These are phyloP conservation scores for Globodera rostochiensis DNA, from an alignment of 1,140 invertebrate genomes.

Conservation along the genomic window DNA sequence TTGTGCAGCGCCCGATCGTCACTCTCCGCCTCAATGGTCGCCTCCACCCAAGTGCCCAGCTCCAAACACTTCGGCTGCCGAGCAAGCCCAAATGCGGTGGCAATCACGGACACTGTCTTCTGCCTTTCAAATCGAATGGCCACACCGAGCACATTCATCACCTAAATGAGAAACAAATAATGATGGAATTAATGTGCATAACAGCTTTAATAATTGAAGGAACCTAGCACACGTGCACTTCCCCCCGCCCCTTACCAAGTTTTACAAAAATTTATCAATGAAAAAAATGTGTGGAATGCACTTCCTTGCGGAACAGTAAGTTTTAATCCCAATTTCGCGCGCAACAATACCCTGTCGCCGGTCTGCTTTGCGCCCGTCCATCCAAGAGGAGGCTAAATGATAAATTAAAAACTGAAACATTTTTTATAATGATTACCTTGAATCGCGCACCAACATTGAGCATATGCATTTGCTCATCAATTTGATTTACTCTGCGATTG, in stretches of 20 bases:
- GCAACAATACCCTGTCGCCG: neutral
- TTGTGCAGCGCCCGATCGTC: constrained; percentile 3
- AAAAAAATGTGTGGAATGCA: too few species aligned
- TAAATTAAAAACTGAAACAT: too few species aligned
- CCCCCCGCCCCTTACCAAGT: too few species aligned
- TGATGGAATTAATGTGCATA: too few species aligned
- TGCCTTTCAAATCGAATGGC: neutral
- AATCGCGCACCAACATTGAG: neutral
- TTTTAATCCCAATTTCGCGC: neutral
- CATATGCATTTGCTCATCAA: neutral
- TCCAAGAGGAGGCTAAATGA: neutral
- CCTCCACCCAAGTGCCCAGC: constrained; percentile 18
- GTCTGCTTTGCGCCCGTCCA: neutral
- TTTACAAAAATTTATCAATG: too few species aligned
- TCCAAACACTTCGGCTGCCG: neutral
- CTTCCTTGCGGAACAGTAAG: neutral
- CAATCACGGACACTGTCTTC: neutral
- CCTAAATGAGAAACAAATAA: neutral
- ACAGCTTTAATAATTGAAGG: too few species aligned
- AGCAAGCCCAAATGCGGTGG: constrained; percentile 12
- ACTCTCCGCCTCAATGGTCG: constrained; percentile 6
- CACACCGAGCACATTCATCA: constrained; percentile 7
- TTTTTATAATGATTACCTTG: neutral
- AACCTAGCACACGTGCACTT: too few species aligned
- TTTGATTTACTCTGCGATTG: neutral